Evolutionary conservation across 2,888 invertebrate genomes (phyloP).

Genomic region (Phorcus lineatus): DNA sequence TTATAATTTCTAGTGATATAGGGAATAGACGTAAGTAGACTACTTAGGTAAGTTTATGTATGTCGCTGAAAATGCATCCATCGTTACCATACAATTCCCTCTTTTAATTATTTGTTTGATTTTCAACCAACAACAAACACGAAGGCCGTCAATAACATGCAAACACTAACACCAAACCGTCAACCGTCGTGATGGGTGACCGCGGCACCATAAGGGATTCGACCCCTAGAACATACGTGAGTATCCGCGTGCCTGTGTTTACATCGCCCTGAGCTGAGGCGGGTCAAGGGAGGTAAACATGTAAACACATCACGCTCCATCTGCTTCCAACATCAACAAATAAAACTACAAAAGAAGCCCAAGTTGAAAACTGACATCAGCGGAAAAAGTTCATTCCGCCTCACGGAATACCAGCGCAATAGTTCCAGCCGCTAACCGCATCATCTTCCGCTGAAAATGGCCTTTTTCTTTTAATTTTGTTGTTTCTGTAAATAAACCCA

Average conservation of each 20-base stretch:
- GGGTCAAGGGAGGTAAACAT: conserved; percentile 2
- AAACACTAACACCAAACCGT: no score
- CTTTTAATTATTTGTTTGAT: no score
- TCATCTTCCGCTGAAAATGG: conserved; percentile 10
- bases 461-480: conserved; percentile 21
- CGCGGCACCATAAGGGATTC: no score
- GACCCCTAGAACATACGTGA: no score
- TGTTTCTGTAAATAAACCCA: conserved; percentile 17
- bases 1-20: no score
- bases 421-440: neutral
- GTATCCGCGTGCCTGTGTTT: neutral
- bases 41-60: no score
- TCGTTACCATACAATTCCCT: no score
- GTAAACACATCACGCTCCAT: conserved; percentile 15
- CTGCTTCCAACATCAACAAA: conserved; percentile 7
- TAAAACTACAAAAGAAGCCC: neutral
- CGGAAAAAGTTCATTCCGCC: neutral
- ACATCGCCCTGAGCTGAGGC: neutral
- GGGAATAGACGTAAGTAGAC: no score
- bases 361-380: neutral
- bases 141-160: no score
- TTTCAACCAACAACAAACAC: no score
- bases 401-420: neutral
- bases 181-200: no score
- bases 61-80: no score